A percentile compares a stretch with the other conserved stretches of the same genome.
Evolutionary conservation across 2,113 vertebrate genomes (phyloP).

Genomic region (Tragelaphus strepsiceros): DNA sequence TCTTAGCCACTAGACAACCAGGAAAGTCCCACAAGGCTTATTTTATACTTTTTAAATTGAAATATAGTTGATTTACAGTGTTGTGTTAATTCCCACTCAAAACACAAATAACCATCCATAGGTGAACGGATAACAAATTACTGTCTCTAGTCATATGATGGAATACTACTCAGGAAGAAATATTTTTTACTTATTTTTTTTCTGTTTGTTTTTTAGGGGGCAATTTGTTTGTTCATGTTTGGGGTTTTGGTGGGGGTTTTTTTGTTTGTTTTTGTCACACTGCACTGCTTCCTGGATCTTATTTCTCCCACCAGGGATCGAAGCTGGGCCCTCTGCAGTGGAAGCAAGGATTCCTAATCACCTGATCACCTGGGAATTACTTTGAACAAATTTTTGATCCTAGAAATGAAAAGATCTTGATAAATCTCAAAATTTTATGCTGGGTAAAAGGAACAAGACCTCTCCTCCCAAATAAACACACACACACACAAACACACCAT

Average conservation of each 20-base stretch:
- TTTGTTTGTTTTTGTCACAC: neutral
- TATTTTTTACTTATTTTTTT: neutral
- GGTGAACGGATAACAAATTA: neutral
- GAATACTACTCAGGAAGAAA: neutral
- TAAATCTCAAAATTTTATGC: neutral
- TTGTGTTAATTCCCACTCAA: neutral
- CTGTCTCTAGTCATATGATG: neutral
- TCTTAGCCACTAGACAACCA: neutral
- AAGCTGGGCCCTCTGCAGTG: neutral
- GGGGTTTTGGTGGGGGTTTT: accelerated
- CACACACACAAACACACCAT: neutral
- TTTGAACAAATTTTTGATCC: neutral
- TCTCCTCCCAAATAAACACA: neutral
- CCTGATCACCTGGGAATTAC: neutral
- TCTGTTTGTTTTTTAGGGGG: neutral
- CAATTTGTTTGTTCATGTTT: neutral
- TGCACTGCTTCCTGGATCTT: neutral
- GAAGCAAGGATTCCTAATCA: neutral
- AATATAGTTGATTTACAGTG: neutral
- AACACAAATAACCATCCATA: neutral
- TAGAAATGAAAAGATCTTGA: neutral
- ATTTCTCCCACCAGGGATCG: neutral
- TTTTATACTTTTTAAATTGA: neutral
- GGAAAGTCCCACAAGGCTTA: neutral
- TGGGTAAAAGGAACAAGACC: neutral